phyloP scores from a whole-genome alignment of 1,140 invertebrate genomes.

The Monochamus saltuarius region DNA sequence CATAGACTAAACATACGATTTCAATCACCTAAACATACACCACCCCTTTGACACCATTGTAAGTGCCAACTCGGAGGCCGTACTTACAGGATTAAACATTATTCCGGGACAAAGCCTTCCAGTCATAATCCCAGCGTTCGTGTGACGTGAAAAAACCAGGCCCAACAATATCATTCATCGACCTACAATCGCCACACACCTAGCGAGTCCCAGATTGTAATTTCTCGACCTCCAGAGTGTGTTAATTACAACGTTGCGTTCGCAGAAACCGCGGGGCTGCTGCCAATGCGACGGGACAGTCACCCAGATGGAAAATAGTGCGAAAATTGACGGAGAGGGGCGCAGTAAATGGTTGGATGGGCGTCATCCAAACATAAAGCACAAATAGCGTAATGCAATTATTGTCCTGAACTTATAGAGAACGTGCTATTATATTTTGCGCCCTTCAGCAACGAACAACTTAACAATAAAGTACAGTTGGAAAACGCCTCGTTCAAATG shows the following conservation, averaged over 20 bases:
- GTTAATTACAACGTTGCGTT: slow-evolving; percentile 15
- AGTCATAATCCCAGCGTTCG: not conserved
- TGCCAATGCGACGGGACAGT: not conserved
- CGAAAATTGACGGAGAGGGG: not conserved
- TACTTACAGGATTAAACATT: slow-evolving; percentile 19
- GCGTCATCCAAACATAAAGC: slow-evolving; percentile 7
- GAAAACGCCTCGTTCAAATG: too few relatives aligned
- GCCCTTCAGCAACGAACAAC: not conserved
- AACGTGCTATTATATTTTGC: slow-evolving; percentile 17
- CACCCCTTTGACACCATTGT: not conserved
- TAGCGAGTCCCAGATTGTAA: not conserved
- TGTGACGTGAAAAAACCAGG: not conserved
- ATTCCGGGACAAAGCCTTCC: slow-evolving; percentile 12
- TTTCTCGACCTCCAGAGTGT: slow-evolving; percentile 12
- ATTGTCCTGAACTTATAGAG: slow-evolving; percentile 14
- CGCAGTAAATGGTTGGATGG: slow-evolving; percentile 14
- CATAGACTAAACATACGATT: too few relatives aligned
- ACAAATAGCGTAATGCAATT: slow-evolving; percentile 16
- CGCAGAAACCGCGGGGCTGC: slow-evolving; percentile 14
- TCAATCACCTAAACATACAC: too few relatives aligned
- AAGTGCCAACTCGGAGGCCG: not conserved
- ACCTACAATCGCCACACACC: slow-evolving; percentile 1
- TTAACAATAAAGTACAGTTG: too few relatives aligned
- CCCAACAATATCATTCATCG: not conserved
- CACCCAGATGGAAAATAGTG: not conserved